Conservation (phyloP, 2,888 invertebrate genomes). For the Anodontia alba region DNA sequence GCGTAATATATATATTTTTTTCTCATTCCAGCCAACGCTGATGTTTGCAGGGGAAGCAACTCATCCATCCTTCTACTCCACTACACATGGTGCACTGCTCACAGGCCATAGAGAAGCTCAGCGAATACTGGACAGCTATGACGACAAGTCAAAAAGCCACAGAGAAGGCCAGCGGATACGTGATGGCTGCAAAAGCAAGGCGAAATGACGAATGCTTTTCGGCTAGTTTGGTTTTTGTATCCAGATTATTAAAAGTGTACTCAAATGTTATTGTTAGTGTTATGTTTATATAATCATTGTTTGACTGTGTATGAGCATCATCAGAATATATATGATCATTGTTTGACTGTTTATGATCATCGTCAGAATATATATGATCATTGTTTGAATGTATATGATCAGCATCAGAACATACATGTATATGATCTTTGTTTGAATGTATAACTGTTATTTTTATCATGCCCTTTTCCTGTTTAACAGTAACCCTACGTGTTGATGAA, state of each 20-base stretch:
- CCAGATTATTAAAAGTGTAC: conserved; percentile 4
- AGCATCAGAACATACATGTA: too few relatives aligned
- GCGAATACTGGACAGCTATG: conserved; percentile 74
- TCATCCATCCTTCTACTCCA: conserved; percentile 97
- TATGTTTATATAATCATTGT: too few relatives aligned
- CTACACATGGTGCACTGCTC: conserved; percentile 96
- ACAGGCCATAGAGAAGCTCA: conserved; percentile 88
- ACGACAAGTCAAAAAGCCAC: not conserved
- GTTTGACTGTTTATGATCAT: too few relatives aligned
- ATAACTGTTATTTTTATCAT: too few relatives aligned
- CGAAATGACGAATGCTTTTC: conserved; percentile 5
- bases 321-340: too few relatives aligned
- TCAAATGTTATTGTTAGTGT: not conserved
- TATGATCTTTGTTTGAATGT: too few relatives aligned
- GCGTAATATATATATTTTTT: too few relatives aligned
- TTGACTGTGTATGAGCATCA: too few relatives aligned
- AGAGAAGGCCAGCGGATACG: not conserved
- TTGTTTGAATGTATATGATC: too few relatives aligned
- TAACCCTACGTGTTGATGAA: too few relatives aligned
- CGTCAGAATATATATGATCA: too few relatives aligned
- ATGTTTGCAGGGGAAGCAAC: conserved; percentile 98
- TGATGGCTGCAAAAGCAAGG: not conserved
- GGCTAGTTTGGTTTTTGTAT: not conserved
- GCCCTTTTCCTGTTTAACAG: too few relatives aligned
- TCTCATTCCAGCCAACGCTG: conserved; percentile 89